Percentiles rank a stretch among this genome's conserved stretches.
phyloP scores from a whole-genome alignment of 2,888 invertebrate species.

The Drosophila demipolita region DNA sequence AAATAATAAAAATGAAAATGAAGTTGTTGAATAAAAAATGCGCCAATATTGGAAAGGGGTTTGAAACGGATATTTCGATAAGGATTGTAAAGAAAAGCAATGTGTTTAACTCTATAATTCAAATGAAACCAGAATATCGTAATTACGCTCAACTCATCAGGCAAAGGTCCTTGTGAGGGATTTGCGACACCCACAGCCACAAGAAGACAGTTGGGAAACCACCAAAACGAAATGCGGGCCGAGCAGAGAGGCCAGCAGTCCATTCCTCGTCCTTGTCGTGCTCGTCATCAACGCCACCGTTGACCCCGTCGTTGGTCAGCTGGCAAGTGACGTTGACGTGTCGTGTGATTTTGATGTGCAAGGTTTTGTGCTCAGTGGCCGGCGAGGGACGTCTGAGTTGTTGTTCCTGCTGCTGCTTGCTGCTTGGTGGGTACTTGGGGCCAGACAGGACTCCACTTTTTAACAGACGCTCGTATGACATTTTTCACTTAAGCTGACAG shows the following conservation, averaged over 20 bases:
- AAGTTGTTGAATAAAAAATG: no score
- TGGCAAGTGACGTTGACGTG: constrained; percentile 66
- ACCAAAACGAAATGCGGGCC: constrained; percentile 1
- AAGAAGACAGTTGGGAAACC: constrained; percentile 34
- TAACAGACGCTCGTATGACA: constrained; percentile 74
- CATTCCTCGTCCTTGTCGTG: constrained; percentile 10
- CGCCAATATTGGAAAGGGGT: no score
- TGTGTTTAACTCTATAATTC: not conserved
- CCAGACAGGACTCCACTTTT: constrained; percentile 36
- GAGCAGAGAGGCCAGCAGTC: not conserved
- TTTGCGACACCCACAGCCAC: constrained; percentile 23
- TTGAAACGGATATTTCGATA: no score
- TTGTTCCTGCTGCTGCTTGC: constrained; percentile 7
- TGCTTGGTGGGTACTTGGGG: constrained; percentile 26
- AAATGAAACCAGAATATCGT: constrained; percentile 1
- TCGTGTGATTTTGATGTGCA: constrained; percentile 71
- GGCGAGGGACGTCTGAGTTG: constrained; percentile 40
- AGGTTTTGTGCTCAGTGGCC: constrained; percentile 37
- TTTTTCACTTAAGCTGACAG: constrained; percentile 82
- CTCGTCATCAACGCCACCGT: not conserved
- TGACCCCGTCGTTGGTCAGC: constrained; percentile 40
- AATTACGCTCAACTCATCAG: constrained; percentile 15
- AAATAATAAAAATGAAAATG: no score
- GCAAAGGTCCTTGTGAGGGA: constrained; percentile 16
- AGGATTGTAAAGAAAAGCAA: not conserved